These are phyloP conservation scores for Perdita meconis DNA, from an alignment of 2,888 invertebrate species.

Conservation along the genomic window DNA sequence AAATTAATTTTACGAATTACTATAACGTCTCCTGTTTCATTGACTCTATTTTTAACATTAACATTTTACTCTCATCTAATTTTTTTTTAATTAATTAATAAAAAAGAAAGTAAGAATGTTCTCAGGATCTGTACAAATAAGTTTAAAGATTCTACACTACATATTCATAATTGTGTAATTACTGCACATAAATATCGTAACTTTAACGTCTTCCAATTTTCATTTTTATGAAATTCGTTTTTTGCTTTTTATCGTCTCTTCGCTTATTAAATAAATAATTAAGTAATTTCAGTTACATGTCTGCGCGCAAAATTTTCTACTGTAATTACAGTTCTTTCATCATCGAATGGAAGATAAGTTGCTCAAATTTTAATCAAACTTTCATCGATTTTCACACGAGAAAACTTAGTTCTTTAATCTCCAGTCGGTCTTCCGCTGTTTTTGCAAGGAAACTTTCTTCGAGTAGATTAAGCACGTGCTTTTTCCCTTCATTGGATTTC, in stretches of 20 bases:
- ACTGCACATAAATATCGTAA: too few species aligned
- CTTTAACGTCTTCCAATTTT: too few species aligned
- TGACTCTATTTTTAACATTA: too few species aligned
- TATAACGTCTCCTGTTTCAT: too few species aligned
- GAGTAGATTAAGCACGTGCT: conserved; percentile 25
- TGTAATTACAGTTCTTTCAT: background rate
- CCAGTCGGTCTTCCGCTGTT: conserved; percentile 4
- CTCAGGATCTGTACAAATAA: too few species aligned
- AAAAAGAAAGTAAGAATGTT: background rate
- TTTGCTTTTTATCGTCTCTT: too few species aligned
- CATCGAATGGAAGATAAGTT: background rate
- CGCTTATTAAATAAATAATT: too few species aligned
- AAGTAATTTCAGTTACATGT: background rate
- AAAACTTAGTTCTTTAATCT: conserved; percentile 1
- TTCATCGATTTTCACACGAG: background rate
- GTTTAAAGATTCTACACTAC: background rate
- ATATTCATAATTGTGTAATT: too few species aligned
- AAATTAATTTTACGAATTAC: too few species aligned
- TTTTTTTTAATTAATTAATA: background rate
- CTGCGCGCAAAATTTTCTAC: background rate
- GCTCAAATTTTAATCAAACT: background rate
- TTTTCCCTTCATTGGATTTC: background rate
- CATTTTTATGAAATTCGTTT: too few species aligned
- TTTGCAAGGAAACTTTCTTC: conserved; percentile 15
- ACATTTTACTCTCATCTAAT: background rate